Conservation (phyloP, 2,888 invertebrate species). For the Parochlus steinenii region DNA sequence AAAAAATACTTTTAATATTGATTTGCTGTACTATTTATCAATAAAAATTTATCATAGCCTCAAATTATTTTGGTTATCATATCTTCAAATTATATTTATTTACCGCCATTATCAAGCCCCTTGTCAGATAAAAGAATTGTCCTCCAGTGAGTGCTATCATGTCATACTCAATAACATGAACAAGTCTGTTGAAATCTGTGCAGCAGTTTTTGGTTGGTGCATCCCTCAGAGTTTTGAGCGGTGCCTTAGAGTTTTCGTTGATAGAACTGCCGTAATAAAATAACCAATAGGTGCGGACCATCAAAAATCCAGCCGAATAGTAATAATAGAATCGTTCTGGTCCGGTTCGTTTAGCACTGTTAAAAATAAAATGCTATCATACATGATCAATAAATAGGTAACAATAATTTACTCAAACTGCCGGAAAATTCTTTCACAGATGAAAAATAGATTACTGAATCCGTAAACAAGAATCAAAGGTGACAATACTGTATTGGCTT, state of each 20-base stretch:
- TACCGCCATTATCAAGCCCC: no score
- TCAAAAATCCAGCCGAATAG: conserved; percentile 6
- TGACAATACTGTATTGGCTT: conserved; percentile 1
- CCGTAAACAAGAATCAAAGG: conserved; percentile 7
- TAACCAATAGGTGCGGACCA: conserved; percentile 3
- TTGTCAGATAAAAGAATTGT: conserved; percentile 8
- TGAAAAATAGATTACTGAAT: conserved; percentile 8
- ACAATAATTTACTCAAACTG: conserved; percentile 2
- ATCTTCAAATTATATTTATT: no score
- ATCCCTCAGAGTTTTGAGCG: conserved; percentile 5
- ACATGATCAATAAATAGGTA: no score
- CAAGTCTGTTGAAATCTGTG: conserved; percentile 6
- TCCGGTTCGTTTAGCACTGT: no score
- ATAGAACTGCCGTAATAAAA: conserved; percentile 1
- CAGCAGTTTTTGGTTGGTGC: conserved; percentile 1
- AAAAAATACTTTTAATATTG: no score
- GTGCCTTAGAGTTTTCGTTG: conserved; percentile 4
- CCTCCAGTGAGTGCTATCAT: conserved; percentile 4
- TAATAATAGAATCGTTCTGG: conserved; percentile 8
- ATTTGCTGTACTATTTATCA: no score
- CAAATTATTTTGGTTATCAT: no score
- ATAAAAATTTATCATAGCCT: no score
- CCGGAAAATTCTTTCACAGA: conserved; percentile 7
- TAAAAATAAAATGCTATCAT: no score
- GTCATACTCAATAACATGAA: conserved; percentile 8